phyloP scores from a whole-genome alignment of 2,797 vertebrate species.

The Alca torda region DNA sequence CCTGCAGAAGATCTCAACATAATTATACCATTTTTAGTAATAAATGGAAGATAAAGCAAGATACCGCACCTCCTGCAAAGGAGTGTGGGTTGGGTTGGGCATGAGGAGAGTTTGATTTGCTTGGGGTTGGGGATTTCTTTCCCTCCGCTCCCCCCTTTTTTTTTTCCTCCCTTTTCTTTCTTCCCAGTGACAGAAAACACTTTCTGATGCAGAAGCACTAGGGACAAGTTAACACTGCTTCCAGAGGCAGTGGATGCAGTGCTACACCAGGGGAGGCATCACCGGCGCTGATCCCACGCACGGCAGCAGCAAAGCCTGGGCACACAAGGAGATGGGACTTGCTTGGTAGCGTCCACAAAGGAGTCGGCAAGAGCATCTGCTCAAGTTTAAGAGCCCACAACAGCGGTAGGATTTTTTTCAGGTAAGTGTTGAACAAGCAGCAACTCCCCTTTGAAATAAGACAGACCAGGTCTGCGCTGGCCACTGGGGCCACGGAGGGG shows the following conservation, averaged over 20 bases:
- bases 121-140: too few relatives aligned
- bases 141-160: accelerated
- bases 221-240: accelerated
- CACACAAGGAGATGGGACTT: accelerated
- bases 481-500: accelerated
- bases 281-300: accelerated
- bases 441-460: neutral
- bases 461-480: neutral
- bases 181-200: neutral
- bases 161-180: too few relatives aligned
- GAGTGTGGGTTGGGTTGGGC: accelerated
- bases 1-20: neutral
- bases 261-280: accelerated
- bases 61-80: neutral
- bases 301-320: neutral
- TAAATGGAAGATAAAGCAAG: neutral
- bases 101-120: neutral
- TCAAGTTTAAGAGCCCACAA: neutral
- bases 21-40: neutral
- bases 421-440: neutral
- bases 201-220: neutral
- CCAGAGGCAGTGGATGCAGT: neutral
- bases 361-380: neutral
- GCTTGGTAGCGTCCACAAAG: neutral
- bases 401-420: neutral